Base-by-base conservation (phyloP, 2,888 invertebrate species). In the Macrophya annulata region DNA sequence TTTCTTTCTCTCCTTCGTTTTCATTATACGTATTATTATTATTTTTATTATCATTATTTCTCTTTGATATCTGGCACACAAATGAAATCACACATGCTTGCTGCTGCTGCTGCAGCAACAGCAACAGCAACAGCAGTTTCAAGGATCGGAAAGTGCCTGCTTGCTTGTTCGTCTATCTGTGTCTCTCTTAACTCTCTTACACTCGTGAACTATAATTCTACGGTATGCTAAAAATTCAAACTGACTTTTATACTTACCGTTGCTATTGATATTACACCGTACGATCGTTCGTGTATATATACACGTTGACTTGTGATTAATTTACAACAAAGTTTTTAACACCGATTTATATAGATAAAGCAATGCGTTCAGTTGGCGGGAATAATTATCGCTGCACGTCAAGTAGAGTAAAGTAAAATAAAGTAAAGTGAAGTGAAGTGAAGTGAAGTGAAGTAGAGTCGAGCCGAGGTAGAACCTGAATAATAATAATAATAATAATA, bases 81-180 rank as follows among this genome's bases (percentile, higher is more conserved):
- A 55, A 55, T 55, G 55, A 55, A 55, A 55, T 8, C 55, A 48
- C 8, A 10, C 5, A n/a, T 8, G 8, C n/a, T n/a, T 55, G n/a
- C n/a, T n/a, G 8, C n/a, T 55, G 55, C 8, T 55, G n/a, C 55
- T 10, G n/a, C 31, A 2, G 31, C 31, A 31, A 3, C 31, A 31
- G n/a, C 31, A 2, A 3, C 31, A 31, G 31, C 31, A 31, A 31
- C 31, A 31, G 43, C 8, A 55, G 55, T 55, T 55, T n/a, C 55
- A 55, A 55, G n/a, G 55, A 55, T 55, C 55, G 55, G 55, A 55
- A 55, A 55, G 55, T 55, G n/a, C 55, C 55, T n/a, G n/a, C 8
- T n/a, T 5, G 51, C 12, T 17, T 17, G 51, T 51, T 0, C 0
- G 51, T 51, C 51, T 17, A 3, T 31, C 31, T 31, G 31, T 31